These are phyloP conservation scores for Sternarchorhynchus goeldii DNA, from an alignment of 2,797 vertebrate species.

Conservation along the genomic window DNA sequence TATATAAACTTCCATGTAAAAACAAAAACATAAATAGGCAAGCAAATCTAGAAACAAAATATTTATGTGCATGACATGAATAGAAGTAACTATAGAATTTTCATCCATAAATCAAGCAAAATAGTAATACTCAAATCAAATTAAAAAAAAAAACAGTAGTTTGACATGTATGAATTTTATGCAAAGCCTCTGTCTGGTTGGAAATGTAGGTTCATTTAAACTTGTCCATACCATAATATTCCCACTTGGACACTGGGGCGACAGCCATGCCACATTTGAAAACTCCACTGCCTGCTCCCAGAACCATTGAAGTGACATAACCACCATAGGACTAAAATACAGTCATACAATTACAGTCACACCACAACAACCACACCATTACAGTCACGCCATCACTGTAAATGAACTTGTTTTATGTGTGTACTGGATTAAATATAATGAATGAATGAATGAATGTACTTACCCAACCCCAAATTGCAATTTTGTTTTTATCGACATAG, in stretches of 20 bases:
- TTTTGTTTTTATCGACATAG: slow-evolving; percentile 84
- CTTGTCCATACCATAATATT: slow-evolving; percentile 90
- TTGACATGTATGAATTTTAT: background rate
- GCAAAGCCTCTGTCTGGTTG: no score
- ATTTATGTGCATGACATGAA: background rate
- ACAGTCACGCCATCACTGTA: background rate
- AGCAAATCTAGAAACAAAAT: background rate
- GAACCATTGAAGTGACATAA: slow-evolving; percentile 93
- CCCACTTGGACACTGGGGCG: slow-evolving; percentile 94
- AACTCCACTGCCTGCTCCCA: slow-evolving; percentile 87
- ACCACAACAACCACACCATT: background rate
- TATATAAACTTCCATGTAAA: background rate
- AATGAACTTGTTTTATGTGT: background rate
- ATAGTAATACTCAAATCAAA: background rate
- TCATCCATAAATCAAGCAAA: background rate
- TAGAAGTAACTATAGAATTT: background rate
- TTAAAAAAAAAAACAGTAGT: no score
- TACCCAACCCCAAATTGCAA: slow-evolving; percentile 99
- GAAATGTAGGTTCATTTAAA: background rate
- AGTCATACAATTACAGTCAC: background rate
- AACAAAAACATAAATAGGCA: background rate
- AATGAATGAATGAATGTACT: slow-evolving; percentile 64
- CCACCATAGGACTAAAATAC: slow-evolving; percentile 95
- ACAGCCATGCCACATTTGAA: slow-evolving; percentile 98
- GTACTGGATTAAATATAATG: background rate